phyloP scores from a whole-genome alignment of 2,113 vertebrate genomes.

The Mesoclemmys tuberculata region DNA sequence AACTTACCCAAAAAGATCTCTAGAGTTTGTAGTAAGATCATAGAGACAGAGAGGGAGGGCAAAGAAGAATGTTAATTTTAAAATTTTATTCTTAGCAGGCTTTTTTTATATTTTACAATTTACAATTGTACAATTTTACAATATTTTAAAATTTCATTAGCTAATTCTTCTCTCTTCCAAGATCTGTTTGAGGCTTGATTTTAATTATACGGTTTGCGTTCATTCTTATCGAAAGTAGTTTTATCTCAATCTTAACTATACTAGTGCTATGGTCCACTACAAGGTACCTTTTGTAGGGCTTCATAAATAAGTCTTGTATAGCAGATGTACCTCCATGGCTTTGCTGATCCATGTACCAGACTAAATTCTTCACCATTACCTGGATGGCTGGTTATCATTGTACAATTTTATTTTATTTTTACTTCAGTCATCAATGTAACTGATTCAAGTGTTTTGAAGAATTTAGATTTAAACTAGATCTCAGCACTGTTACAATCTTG shows the following conservation, averaged over 20 bases:
- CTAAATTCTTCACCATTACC: background rate
- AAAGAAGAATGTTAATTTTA: background rate
- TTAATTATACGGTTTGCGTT: background rate
- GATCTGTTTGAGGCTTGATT: background rate
- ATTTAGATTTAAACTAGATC: background rate
- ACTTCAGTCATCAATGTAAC: background rate
- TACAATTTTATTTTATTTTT: background rate
- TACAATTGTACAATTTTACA: too few relatives aligned
- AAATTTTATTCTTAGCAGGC: background rate
- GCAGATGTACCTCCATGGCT: background rate
- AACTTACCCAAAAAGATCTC: background rate
- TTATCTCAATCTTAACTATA: background rate
- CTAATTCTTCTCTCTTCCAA: background rate
- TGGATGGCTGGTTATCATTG: background rate
- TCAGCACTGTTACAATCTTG: background rate
- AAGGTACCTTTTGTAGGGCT: background rate
- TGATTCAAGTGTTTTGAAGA: background rate
- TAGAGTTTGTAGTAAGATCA: background rate
- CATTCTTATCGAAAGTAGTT: background rate
- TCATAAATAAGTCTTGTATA: conserved; percentile 3
- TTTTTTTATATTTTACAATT: background rate
- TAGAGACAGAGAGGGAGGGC: background rate
- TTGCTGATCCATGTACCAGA: background rate
- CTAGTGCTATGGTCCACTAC: background rate
- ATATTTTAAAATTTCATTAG: background rate